Evolutionary conservation across 2,888 invertebrate genomes (phyloP), one percentile per base, ranked within the genome.

Genomic region (Clanis bilineata): DNA sequence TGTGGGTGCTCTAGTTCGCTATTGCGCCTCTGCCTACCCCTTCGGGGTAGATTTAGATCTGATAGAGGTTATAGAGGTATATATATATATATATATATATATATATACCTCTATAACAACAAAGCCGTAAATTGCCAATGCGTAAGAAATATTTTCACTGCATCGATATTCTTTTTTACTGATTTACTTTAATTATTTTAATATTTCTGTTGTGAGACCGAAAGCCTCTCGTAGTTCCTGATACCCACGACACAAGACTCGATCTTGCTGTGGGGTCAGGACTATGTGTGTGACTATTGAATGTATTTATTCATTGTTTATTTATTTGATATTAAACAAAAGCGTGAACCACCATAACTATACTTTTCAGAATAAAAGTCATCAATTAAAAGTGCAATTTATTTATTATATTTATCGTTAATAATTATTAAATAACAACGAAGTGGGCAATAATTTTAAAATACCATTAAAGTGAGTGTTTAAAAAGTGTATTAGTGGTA

Each of bases 371-470:
- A 64, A 63, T 65, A 63, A 61, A 62, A 72, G 64, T 63, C 61
- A 28, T 43, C 47, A 56, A 56, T 64, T 60, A 57, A 41, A 28
- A 63, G 39, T 54, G 60, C 56, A 58, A 62, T 61, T 61, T 61
- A 62, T 38, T 56, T 58, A 62, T 61, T 10, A 7, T 21, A 59
- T 32, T 32, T 7, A 12, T 36, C 1, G 12, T 1, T 36, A 60
- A 57, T 60, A 60, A 67, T 58, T 44, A 59, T 62, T 62, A 58
- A 55, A 54, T 51, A 62, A 55, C 78, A 85, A 82, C 80, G 76
- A 85, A 79, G 55, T 71, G 64, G 77, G 79, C 83, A 81, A 81
- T 80, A 83, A 75, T 76, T 77, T 64, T 28, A 18, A 51, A 51
- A 32, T 4, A 25, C 28, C n/a, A 15, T 6, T 36, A 36, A 56